These are phyloP conservation scores for Rhamphomyia laevipes DNA, from an alignment of 2,888 invertebrate genomes.

Conservation along the genomic window DNA sequence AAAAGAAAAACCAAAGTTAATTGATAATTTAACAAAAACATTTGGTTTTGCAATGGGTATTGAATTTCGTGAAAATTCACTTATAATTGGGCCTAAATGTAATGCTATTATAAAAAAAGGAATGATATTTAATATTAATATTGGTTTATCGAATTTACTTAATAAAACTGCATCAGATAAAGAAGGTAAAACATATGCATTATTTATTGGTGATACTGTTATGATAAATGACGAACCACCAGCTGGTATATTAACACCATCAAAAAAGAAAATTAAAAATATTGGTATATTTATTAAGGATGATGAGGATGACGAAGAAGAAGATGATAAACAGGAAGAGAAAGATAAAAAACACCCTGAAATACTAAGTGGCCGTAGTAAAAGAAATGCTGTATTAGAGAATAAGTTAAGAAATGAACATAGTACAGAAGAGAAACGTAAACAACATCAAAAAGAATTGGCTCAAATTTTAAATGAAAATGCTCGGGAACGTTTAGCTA, in stretches of 20 bases:
- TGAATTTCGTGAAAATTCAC: conserved; percentile 91
- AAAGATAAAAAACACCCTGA: conserved; percentile 45
- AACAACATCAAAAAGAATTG: conserved; percentile 91
- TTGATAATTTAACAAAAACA: conserved; percentile 85
- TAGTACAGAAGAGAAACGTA: conserved; percentile 93
- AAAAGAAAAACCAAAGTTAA: conserved; percentile 71
- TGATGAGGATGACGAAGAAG: conserved; percentile 73
- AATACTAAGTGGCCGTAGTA: conserved; percentile 50
- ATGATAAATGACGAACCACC: conserved; percentile 81
- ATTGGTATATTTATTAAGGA: conserved; percentile 91
- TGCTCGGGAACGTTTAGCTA: conserved; percentile 83
- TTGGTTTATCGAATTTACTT: conserved; percentile 76
- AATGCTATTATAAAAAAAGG: conserved; percentile 69
- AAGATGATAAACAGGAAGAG: conserved; percentile 66
- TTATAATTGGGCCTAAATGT: conserved; percentile 86
- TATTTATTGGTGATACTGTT: conserved; percentile 97
- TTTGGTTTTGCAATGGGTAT: conserved; percentile 98
- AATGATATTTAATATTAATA: conserved; percentile 93
- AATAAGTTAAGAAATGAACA: conserved; percentile 88
- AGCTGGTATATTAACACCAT: conserved; percentile 75
- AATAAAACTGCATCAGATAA: conserved; percentile 76
- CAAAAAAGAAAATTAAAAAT: conserved; percentile 91
- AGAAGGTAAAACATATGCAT: conserved; percentile 79
- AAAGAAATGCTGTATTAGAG: conserved; percentile 83
- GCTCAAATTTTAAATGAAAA: conserved; percentile 83